Base-by-base conservation (phyloP, 2,113 vertebrate species). In the Meriones unguiculatus region DNA sequence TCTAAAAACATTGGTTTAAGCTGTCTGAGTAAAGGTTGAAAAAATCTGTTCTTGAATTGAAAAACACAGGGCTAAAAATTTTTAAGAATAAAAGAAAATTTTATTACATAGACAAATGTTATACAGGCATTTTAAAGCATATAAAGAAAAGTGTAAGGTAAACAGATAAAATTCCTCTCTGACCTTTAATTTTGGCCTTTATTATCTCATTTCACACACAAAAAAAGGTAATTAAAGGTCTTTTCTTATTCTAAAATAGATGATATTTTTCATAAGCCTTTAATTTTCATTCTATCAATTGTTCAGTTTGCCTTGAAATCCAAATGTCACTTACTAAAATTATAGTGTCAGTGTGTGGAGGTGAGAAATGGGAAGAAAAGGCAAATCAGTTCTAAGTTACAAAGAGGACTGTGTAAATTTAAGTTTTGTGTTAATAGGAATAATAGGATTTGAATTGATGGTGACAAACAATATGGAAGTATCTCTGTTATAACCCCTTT, bases 121-220 rank as follows among this genome's bases (percentile, higher is more conserved):
- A 77, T 24, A 80, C 20, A 67, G 67, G 17, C 25, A 65, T 91
- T 95, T 97, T 88, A 96, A 95, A 90, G 72, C 62, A 30, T 72
- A 14, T 95, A 54, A 87, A 88, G 92, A 94, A 54, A 91, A 86
- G 46, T 93, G 72, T 92, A 93, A 95, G 59, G 22, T 95, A 85
- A 85, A 85, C 57, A 65, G 81, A 65, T 65, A 82, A 46, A 88
- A 89, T 85, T 65, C 11, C 72, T 84, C 35, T 41, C n/a, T 89
- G 38, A 89, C 77, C 78, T 96, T 95, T 95, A 93, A 93, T 94
- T 96, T 94, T 96, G 86, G 35, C 18, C 30, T 72, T 14, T 93
- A 5, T 91, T 87, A 96, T 64, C 32, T 64, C 38, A 86, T 65
- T 87, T 77, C 35, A 86, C 52, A 57, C 35, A 59, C 28, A 54